phyloP scores from a whole-genome alignment of 2,888 invertebrate genomes.

The Ormyrus labotus region DNA sequence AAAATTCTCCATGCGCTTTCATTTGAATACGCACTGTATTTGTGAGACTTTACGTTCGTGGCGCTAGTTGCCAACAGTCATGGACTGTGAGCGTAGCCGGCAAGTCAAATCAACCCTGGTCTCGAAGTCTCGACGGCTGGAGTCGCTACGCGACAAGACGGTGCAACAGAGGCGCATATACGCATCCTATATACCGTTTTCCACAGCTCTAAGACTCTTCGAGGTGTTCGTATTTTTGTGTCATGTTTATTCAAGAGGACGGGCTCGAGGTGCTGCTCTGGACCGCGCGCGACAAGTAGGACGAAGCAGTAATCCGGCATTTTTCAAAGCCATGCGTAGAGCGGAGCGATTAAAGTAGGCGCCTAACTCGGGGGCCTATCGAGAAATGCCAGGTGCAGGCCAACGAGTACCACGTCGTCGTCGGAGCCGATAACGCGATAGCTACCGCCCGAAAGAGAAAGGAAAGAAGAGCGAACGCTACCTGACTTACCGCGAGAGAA shows the following conservation, averaged over 20 bases:
- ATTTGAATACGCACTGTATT: too few relatives aligned
- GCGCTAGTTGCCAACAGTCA: too few relatives aligned
- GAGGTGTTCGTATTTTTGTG: constrained; percentile 35
- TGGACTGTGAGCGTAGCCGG: too few relatives aligned
- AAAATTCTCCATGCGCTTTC: too few relatives aligned
- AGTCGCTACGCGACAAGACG: constrained; percentile 29
- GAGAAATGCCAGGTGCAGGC: constrained; percentile 21
- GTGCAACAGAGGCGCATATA: background rate
- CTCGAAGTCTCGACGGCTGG: constrained; percentile 39
- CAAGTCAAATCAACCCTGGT: too few relatives aligned
- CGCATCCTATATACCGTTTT: constrained; percentile 47
- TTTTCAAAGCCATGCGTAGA: constrained; percentile 45
- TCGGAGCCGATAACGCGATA: constrained; percentile 11
- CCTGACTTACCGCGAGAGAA: constrained; percentile 37
- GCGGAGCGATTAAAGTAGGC: constrained; percentile 37
- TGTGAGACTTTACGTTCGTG: too few relatives aligned
- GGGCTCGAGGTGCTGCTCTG: background rate
- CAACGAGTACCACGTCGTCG: constrained; percentile 8
- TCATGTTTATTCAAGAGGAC: constrained; percentile 32
- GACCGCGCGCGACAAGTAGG: too few relatives aligned
- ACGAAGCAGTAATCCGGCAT: background rate
- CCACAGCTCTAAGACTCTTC: background rate
- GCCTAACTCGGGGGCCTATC: background rate
- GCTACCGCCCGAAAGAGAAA: background rate
- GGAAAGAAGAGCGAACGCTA: too few relatives aligned